Base-by-base conservation (phyloP, 2,113 vertebrate species). In the Ageneiosus marmoratus region DNA sequence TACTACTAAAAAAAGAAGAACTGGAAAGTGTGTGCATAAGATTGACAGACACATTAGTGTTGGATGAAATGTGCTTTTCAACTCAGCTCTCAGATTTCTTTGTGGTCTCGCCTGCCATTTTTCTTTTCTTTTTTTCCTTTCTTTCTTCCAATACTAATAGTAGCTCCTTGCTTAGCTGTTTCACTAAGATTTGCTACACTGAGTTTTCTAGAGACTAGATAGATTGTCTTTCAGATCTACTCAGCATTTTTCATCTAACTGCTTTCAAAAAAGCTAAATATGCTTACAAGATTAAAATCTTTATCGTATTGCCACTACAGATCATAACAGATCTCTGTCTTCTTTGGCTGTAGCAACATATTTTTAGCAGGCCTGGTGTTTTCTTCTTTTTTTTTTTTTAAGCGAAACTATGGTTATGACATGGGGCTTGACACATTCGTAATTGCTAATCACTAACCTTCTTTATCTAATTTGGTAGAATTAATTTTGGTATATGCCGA, bases 31-130 rank as follows among this genome's bases (percentile, higher is more conserved):
- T 51, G 58, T 15, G 27, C 51, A 27, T 29, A 15, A 73, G 55
- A 56, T 15, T 83, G n/a, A 60, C 84, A 80, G 70, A 67, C 67
- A 77, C 58, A 72, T 29, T 22, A 53, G 62, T 72, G 22, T 70
- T 80, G 29, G 72, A 83, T 85, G 80, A 85, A 44, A 53, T 41
- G 85, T 80, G 80, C 78, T 63, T 83, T 75, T 85, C 56, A 85
- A 70, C 76, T 70, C 51, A 1, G 70, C 60, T 60, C 69, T 16
- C 34, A 78, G 50, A 78, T 70, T 18, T 78, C 32, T 65, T 50
- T 55, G 27, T 44, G 34, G 58, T 70, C 62, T 75, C 22, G 10
- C 27, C 74, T 77, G 13, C 51, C 20, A 32, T 83, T 60, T 72
- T 29, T 72, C 56, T 83, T 70, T 58, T 83, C 73, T 77, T 74